These are phyloP conservation scores for Furcifer pardalis DNA, from an alignment of 2,797 vertebrate genomes.

Conservation along the genomic window DNA sequence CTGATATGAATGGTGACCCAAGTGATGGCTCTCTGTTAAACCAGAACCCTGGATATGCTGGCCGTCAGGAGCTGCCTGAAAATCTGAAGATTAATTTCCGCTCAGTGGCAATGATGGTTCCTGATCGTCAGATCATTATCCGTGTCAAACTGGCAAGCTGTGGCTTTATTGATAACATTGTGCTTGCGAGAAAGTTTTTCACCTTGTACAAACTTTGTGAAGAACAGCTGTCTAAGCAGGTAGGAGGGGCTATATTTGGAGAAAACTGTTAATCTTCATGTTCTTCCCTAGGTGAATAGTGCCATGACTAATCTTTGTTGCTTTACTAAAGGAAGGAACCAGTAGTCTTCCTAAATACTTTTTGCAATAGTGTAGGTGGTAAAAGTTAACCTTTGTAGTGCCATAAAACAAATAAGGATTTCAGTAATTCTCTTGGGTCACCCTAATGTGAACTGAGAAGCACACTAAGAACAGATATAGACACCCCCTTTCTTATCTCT, in stretches of 20 bases:
- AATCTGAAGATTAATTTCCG: slow-evolving; percentile 98
- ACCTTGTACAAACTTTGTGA: slow-evolving; percentile 95
- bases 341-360: background rate
- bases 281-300: too few relatives aligned
- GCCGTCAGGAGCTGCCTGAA: slow-evolving; percentile 94
- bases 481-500: background rate
- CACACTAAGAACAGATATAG: background rate
- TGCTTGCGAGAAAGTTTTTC: slow-evolving; percentile 94
- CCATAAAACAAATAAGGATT: background rate
- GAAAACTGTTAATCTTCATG: background rate
- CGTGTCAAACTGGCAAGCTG: slow-evolving; percentile 96
- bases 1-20: background rate
- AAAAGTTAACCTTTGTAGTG: background rate
- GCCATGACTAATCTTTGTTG: background rate
- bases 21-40: slow-evolving; percentile 24
- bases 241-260: slow-evolving; percentile 49
- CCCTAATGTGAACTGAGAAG: background rate
- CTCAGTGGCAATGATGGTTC: slow-evolving; percentile 98
- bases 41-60: slow-evolving; percentile 96
- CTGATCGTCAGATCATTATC: slow-evolving; percentile 97
- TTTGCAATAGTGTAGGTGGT: background rate
- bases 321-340: background rate
- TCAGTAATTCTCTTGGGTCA: background rate
- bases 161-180: slow-evolving; percentile 91
- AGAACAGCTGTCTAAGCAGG: slow-evolving; percentile 98